These are phyloP conservation scores for Hydrotaea diabolus DNA, from an alignment of 2,888 invertebrate genomes.

Conservation along the genomic window DNA sequence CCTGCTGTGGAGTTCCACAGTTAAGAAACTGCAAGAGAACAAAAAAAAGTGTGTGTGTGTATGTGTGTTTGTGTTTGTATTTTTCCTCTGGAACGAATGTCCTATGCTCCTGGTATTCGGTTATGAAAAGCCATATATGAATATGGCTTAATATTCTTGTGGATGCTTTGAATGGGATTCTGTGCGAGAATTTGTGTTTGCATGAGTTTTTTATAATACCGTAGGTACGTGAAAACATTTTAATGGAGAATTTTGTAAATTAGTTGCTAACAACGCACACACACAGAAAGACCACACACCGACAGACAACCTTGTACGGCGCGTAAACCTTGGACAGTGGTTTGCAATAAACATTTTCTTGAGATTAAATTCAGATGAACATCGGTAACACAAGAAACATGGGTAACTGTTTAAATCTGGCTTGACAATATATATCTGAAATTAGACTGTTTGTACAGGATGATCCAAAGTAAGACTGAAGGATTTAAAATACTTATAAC, in stretches of 20 bases:
- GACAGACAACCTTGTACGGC: not conserved
- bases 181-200: not conserved
- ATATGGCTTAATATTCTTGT: slow-evolving; percentile 45
- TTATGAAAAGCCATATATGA: slow-evolving; percentile 45
- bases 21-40: slow-evolving; percentile 35
- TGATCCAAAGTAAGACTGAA: too few species aligned
- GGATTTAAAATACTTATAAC: too few species aligned
- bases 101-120: slow-evolving; percentile 9
- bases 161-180: slow-evolving; percentile 26
- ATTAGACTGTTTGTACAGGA: too few species aligned
- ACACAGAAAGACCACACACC: slow-evolving; percentile 18
- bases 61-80: not conserved
- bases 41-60: not conserved
- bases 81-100: not conserved
- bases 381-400: too few species aligned
- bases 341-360: not conserved
- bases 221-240: slow-evolving; percentile 40
- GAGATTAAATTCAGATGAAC: too few species aligned
- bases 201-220: not conserved
- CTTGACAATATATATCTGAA: too few species aligned
- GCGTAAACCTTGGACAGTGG: slow-evolving; percentile 13
- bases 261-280: slow-evolving; percentile 46
- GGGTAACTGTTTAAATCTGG: too few species aligned
- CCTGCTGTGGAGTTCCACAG: slow-evolving; percentile 2
- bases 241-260: slow-evolving; percentile 44